Conservation (phyloP, 2,888 invertebrate species). For the Heliconius aoede region DNA sequence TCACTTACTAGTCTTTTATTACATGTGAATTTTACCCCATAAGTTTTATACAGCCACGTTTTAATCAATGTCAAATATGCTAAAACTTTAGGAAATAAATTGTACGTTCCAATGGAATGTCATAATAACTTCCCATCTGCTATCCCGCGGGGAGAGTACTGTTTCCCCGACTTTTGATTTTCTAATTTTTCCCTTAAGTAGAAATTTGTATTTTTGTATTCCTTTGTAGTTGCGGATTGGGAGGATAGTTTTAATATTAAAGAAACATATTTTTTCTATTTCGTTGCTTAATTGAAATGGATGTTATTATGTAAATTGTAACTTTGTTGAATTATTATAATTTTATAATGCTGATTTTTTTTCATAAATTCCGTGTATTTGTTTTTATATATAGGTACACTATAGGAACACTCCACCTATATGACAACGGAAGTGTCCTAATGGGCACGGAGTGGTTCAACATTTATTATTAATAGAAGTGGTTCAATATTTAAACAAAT, state of each 20-base stretch:
- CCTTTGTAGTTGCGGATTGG: neutral
- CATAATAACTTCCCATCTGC: constrained; percentile 3
- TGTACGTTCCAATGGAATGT: neutral
- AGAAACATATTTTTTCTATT: constrained; percentile 4
- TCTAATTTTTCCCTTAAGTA: constrained; percentile 6
- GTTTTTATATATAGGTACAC: no score
- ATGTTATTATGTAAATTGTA: neutral
- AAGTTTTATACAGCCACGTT: neutral
- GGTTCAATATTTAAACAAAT: neutral
- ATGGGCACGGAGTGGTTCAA: no score
- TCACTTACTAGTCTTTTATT: neutral
- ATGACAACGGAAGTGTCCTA: no score
- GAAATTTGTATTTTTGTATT: constrained; percentile 2
- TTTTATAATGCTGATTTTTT: neutral
- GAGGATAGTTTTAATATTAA: constrained; percentile 6
- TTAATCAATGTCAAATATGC: constrained; percentile 1
- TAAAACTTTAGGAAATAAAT: constrained; percentile 10
- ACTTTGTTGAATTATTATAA: constrained; percentile 2
- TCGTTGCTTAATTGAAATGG: neutral
- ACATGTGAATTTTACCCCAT: neutral
- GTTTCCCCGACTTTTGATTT: constrained; percentile 7
- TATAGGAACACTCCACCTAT: no score
- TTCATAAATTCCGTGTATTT: no score
- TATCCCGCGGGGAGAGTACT: neutral
- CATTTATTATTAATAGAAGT: no score